Evolutionary conservation across 2,888 invertebrate genomes (phyloP).

Genomic region (Smittia sp.): DNA sequence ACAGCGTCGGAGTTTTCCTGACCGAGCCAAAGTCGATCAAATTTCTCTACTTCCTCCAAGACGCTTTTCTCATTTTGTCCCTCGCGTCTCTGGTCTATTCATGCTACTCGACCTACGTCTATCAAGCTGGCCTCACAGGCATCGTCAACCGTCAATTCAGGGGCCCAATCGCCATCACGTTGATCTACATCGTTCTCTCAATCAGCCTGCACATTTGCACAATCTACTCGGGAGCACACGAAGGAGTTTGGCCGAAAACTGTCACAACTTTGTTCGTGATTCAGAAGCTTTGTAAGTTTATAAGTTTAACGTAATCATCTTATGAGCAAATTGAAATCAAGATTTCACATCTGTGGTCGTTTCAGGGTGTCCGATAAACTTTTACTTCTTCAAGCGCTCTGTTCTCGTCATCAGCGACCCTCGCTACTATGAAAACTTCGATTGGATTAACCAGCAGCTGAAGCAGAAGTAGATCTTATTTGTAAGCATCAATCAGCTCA

Average conservation of each 20-base stretch:
- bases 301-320: not conserved
- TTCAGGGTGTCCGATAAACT: slow-evolving; percentile 19
- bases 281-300: slow-evolving; percentile 18
- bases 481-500: too few species aligned
- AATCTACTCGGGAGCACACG: not conserved
- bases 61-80: slow-evolving; percentile 20
- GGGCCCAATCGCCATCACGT: not conserved
- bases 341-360: not conserved
- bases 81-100: slow-evolving; percentile 7
- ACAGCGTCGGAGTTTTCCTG: not conserved
- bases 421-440: slow-evolving; percentile 5
- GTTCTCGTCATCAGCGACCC: slow-evolving; percentile 5
- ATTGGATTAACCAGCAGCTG: not conserved
- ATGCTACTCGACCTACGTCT: slow-evolving; percentile 22
- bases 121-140: slow-evolving; percentile 20
- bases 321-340: too few species aligned
- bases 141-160: not conserved
- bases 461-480: not conserved
- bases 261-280: not conserved
- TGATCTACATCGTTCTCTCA: slow-evolving; percentile 1
- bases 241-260: not conserved
- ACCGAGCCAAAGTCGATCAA: not conserved
- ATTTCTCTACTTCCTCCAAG: slow-evolving; percentile 29
- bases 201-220: slow-evolving; percentile 10
- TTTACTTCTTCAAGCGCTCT: slow-evolving; percentile 28